A percentile compares a stretch with the other conserved stretches of the same genome.
These are phyloP conservation scores for Hydropsyche betteni DNA, from an alignment of 2,888 invertebrate genomes.

Conservation along the genomic window DNA sequence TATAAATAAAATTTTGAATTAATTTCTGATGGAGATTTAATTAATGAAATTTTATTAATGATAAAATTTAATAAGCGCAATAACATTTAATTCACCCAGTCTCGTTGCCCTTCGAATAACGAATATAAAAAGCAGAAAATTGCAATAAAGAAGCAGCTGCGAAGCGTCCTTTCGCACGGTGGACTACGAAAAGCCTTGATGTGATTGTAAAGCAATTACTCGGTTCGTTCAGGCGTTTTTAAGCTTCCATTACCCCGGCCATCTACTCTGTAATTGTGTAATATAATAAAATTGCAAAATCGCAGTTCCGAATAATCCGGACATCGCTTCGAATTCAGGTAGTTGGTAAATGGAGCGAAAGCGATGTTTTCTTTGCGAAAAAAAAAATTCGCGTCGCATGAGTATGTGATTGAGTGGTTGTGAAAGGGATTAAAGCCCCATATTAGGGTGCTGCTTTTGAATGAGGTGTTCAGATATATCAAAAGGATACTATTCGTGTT, in stretches of 20 bases:
- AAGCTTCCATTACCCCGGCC: not conserved
- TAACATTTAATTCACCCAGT: no score
- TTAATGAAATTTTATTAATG: no score
- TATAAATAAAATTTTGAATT: no score
- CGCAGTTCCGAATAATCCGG: constrained; percentile 3
- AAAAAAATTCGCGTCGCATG: not conserved
- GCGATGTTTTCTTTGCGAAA: constrained; percentile 44
- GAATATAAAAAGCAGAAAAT: not conserved
- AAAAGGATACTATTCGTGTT: constrained; percentile 5
- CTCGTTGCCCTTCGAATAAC: not conserved
- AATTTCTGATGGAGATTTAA: no score
- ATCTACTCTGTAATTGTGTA: not conserved
- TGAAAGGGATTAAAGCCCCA: constrained; percentile 38
- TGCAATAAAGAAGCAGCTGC: constrained; percentile 22
- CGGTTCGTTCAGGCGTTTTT: constrained; percentile 38
- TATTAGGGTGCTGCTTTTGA: not conserved
- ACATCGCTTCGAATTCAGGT: constrained; percentile 45
- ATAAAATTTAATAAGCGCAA: no score
- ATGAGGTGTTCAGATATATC: not conserved
- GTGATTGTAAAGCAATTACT: constrained; percentile 39
- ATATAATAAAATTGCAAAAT: not conserved
- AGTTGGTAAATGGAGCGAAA: constrained; percentile 46
- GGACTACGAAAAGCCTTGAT: constrained; percentile 20
- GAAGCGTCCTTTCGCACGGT: not conserved
- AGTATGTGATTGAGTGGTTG: constrained; percentile 42